A percentile compares a stretch with the other conserved stretches of the same genome.
Evolutionary conservation across 2,113 vertebrate species (phyloP).

Genomic region (Tringa solitaria): DNA sequence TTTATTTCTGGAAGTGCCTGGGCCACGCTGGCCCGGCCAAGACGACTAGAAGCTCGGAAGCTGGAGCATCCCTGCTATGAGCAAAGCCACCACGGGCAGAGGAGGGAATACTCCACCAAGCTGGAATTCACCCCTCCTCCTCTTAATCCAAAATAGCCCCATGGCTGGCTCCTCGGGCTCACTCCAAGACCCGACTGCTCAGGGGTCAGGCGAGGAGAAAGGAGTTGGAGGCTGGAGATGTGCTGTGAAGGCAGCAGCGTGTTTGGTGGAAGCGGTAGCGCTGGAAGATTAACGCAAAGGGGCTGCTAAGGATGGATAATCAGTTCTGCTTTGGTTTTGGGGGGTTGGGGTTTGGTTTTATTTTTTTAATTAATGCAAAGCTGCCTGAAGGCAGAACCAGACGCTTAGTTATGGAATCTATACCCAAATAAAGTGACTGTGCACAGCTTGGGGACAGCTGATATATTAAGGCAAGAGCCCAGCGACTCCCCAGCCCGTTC

Average conservation of each 20-base stretch:
- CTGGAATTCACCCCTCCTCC: constrained; percentile 8
- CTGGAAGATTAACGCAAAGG: neutral
- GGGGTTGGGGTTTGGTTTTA: neutral
- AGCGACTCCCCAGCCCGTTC: neutral
- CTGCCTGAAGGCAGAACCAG: neutral
- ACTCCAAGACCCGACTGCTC: neutral
- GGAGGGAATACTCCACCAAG: neutral
- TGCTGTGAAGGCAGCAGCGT: neutral
- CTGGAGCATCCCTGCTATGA: neutral
- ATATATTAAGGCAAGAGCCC: neutral
- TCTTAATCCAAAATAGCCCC: constrained; percentile 19
- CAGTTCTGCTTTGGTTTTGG: neutral
- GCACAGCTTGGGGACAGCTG: neutral
- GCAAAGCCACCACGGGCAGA: neutral
- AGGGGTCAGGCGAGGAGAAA: neutral
- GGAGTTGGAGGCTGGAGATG: accelerated
- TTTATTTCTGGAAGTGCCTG: neutral
- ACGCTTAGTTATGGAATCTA: neutral
- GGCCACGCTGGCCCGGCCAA: neutral
- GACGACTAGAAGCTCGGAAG: neutral
- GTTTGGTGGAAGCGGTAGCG: accelerated
- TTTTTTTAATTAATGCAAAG: neutral
- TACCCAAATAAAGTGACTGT: neutral
- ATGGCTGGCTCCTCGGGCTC: accelerated
- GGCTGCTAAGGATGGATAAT: neutral